phyloP scores from a whole-genome alignment of 2,113 vertebrate species.

The Pyrgilauda ruficollis region DNA sequence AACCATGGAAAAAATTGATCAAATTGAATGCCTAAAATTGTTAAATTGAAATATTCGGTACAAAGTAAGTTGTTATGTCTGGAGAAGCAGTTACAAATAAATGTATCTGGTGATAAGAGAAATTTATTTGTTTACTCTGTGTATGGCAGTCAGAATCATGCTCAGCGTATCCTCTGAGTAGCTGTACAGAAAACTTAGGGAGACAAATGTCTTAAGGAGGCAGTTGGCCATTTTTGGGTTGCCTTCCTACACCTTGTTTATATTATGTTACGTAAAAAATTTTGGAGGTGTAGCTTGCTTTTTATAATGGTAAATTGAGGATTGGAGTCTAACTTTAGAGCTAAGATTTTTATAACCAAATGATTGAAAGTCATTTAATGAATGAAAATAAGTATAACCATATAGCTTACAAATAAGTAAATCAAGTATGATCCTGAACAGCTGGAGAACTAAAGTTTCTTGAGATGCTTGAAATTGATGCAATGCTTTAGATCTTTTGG shows the following conservation, averaged over 20 bases:
- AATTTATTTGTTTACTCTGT: background rate
- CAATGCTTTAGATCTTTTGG: background rate
- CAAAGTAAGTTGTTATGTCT: background rate
- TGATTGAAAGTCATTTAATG: background rate
- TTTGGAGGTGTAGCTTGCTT: background rate
- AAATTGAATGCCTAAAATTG: background rate
- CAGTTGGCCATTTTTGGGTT: fast-evolving
- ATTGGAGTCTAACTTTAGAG: background rate
- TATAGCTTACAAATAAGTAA: background rate
- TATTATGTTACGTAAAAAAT: background rate
- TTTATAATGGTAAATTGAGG: background rate
- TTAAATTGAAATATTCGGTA: background rate
- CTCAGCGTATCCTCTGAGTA: background rate
- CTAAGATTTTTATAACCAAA: background rate
- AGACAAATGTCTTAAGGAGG: background rate
- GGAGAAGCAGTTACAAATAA: background rate
- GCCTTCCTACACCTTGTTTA: background rate
- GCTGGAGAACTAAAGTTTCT: background rate
- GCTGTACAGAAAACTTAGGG: background rate
- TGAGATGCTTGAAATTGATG: background rate
- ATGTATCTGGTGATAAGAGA: background rate
- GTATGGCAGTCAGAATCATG: background rate
- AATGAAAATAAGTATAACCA: background rate
- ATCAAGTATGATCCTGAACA: background rate
- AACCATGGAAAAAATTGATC: background rate